A percentile compares a stretch with the other conserved stretches of the same genome.
Conservation (phyloP, 1,140 invertebrate genomes). For the Leptonema lineaticorne region DNA sequence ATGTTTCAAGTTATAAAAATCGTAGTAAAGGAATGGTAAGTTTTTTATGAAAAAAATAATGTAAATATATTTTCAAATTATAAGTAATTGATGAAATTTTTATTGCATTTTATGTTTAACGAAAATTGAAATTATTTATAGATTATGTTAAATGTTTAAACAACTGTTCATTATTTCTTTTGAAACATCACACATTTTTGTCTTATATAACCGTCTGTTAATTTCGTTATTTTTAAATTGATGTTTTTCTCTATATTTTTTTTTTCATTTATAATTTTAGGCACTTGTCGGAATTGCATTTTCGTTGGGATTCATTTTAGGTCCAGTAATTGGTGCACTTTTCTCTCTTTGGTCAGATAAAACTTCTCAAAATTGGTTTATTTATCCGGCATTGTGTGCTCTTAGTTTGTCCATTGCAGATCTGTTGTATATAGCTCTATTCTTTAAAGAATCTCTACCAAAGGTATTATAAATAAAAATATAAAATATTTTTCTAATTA, state of each 20-base stretch:
- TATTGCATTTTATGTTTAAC: neutral
- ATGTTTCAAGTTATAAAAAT: conserved; percentile 79
- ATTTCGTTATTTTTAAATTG: neutral
- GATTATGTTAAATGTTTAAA: too few species aligned
- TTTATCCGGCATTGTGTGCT: conserved; percentile 84
- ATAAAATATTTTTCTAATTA: conserved; percentile 18
- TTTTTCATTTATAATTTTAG: conserved; percentile 63
- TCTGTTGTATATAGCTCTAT: conserved; percentile 74
- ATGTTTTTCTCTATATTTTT: conserved; percentile 43
- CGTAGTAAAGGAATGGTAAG: conserved; percentile 94
- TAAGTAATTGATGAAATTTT: neutral
- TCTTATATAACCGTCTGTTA: too few species aligned
- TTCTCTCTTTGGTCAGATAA: conserved; percentile 76
- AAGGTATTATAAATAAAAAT: conserved; percentile 52
- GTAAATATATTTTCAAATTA: neutral
- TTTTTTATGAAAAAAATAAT: conserved; percentile 22
- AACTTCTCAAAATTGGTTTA: conserved; percentile 71
- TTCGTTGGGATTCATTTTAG: conserved; percentile 94
- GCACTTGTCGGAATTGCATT: conserved; percentile 96
- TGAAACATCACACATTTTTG: too few species aligned
- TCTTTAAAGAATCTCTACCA: conserved; percentile 84
- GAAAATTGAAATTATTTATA: neutral
- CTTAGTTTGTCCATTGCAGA: conserved; percentile 76
- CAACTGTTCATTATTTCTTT: too few species aligned
- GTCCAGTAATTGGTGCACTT: conserved; percentile 90